phyloP scores from a whole-genome alignment of 1,140 invertebrate species.

The Aculops lycopersici region DNA sequence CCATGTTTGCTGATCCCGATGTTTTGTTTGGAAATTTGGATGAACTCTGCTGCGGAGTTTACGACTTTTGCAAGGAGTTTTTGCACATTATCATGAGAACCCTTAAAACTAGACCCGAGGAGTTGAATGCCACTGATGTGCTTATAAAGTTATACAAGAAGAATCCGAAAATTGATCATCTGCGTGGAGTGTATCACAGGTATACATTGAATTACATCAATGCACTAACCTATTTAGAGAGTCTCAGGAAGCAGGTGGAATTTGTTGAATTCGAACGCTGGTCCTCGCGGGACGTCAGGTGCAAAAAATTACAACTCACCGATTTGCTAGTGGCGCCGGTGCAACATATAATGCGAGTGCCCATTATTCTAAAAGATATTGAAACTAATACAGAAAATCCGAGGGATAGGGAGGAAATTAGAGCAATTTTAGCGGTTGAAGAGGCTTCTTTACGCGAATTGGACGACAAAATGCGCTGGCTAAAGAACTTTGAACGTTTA shows the following conservation, averaged over 20 bases:
- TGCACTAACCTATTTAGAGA: conserved; percentile 26
- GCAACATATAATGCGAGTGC: conserved; percentile 33
- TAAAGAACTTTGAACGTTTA: conserved; percentile 33
- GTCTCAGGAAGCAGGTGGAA: conserved; percentile 22
- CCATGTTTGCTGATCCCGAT: conserved; percentile 32
- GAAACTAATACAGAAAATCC: conserved; percentile 22
- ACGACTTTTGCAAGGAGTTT: conserved; percentile 33
- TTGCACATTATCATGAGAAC: conserved; percentile 23
- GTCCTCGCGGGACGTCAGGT: conserved; percentile 25
- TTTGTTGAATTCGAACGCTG: conserved; percentile 30
- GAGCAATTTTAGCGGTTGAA: conserved; percentile 25
- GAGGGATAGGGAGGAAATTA: conserved; percentile 21
- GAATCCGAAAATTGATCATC: conserved; percentile 16
- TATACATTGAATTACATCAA: conserved; percentile 29
- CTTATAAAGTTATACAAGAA: conserved; percentile 26
- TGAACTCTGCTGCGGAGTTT: conserved; percentile 30
- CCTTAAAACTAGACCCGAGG: conserved; percentile 14
- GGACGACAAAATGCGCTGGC: conserved; percentile 35
- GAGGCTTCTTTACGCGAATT: conserved; percentile 27
- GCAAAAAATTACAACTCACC: conserved; percentile 28
- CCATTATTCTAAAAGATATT: conserved; percentile 28
- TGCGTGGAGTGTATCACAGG: conserved; percentile 24
- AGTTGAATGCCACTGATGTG: conserved; percentile 21
- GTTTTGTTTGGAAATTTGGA: conserved; percentile 33
- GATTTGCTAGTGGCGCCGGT: conserved; percentile 31